Evolutionary conservation across 2,888 invertebrate species (phyloP).

Genomic region (Drosophila affinis): DNA sequence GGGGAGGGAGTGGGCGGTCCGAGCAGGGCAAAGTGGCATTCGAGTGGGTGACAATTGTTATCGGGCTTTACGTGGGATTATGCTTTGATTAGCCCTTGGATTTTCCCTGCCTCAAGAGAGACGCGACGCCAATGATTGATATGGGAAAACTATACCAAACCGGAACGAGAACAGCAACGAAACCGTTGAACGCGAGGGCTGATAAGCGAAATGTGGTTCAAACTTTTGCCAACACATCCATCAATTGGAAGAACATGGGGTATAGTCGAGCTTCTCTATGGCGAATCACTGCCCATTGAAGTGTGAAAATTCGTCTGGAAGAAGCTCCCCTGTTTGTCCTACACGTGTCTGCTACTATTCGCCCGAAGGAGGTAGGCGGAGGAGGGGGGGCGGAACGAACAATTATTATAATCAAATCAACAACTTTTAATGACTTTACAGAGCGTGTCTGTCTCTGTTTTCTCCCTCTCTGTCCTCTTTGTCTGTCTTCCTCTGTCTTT

Average conservation of each 20-base stretch:
- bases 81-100: slow-evolving; percentile 62
- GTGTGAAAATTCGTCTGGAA: neutral
- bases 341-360: neutral
- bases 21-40: slow-evolving; percentile 35
- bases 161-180: neutral
- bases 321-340: neutral
- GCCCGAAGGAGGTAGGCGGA: slow-evolving; percentile 15
- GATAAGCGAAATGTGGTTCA: slow-evolving; percentile 14
- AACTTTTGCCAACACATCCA: slow-evolving; percentile 5
- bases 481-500: neutral
- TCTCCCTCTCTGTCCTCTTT: neutral
- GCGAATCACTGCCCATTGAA: neutral
- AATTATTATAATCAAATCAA: slow-evolving; percentile 63
- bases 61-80: slow-evolving; percentile 43
- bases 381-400: slow-evolving; percentile 24
- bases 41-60: slow-evolving; percentile 38
- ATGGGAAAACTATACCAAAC: slow-evolving; percentile 16
- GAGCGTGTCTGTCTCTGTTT: slow-evolving; percentile 25
- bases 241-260: neutral
- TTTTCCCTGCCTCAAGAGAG: slow-evolving; percentile 14
- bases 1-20: slow-evolving; percentile 3
- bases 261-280: neutral
- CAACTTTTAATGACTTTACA: slow-evolving; percentile 71
- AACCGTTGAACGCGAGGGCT: neutral
- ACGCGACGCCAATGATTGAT: slow-evolving; percentile 38